Percentiles rank a stretch among this genome's conserved stretches.
These are phyloP conservation scores for Drosophila colorata DNA, from an alignment of 2,888 invertebrate genomes.

Conservation along the genomic window DNA sequence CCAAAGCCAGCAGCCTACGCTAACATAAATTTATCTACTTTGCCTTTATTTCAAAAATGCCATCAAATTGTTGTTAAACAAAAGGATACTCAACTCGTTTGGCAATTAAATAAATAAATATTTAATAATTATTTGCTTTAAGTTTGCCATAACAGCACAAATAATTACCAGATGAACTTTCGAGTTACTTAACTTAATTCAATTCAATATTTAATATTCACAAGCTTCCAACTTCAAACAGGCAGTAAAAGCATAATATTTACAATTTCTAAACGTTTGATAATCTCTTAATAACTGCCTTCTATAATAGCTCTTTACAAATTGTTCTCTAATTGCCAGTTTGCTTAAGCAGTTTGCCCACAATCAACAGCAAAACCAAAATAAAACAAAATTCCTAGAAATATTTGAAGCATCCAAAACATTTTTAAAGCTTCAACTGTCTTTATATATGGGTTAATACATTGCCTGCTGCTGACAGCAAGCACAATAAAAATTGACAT, in stretches of 20 bases:
- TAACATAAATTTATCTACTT: conserved; percentile 8
- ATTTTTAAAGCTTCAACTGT: conserved; percentile 9
- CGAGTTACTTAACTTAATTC: no score
- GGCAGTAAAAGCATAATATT: neutral
- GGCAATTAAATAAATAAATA: neutral
- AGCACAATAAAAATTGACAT: conserved; percentile 10
- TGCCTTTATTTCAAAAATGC: neutral
- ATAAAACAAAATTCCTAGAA: no score
- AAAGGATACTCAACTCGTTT: neutral
- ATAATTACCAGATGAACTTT: no score
- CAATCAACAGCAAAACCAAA: no score
- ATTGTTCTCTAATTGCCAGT: no score
- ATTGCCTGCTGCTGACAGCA: conserved; percentile 8
- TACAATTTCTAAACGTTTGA: no score
- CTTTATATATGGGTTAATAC: conserved; percentile 1
- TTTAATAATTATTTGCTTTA: neutral
- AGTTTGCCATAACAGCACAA: no score
- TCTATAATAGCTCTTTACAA: no score
- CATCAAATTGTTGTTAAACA: neutral
- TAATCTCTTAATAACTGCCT: no score
- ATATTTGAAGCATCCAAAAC: neutral
- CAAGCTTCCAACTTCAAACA: neutral
- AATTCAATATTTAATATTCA: neutral
- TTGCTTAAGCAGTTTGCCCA: no score
- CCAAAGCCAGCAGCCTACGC: conserved; percentile 18